Base-by-base conservation (phyloP, 2,888 invertebrate species). In the Cosmia trapezina region DNA sequence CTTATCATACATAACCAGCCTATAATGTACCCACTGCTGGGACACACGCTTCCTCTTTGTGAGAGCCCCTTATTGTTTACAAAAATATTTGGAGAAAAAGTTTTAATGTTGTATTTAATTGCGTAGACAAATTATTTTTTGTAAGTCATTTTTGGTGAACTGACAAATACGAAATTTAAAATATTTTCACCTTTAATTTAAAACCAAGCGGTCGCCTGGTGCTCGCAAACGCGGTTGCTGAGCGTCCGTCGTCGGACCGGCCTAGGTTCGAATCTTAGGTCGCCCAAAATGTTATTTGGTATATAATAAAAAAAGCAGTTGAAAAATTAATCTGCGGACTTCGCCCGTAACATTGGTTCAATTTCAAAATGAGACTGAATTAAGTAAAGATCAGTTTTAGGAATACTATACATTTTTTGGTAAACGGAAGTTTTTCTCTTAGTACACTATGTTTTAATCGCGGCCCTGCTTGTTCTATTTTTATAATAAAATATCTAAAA, bases 341-440 rank as follows among this genome's bases (percentile, higher is more conserved):
- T 56, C 51, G 69, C 49, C 63, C 68, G 61, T 85, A 77, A 85
- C 1, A 47, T 85, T 80, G 72, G 73, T 78, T 78, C 22, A 22
- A 61, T 75, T 80, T 78, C 9, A 61, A 54, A 64, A 37, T 37
- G 8, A 71, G 12, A 75, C 14, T 22, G 47, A 17, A 12, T 37
- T 37, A 69, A 81, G 45, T 51, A n/a, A 49, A 51, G 0, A 54
- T 70, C 49, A 56, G 14, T 41, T 9, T 70, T 74, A 75, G 59
- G 75, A n/a, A 41, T 74, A 73, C n/a, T 53, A 43, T 56, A 74
- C 1, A 14, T 53, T 56, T 56, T 72, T 80, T 84, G 83, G 81
- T 76, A 70, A 77, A 69, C 79, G 76, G 85, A 83, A 85, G 81
- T 70, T 63, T 64, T 43, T n/a, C 1, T 14, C 11, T 14, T 14